A percentile compares a stretch with the other conserved stretches of the same genome.
These are phyloP conservation scores for Leptopilina boulardi DNA, from an alignment of 1,140 invertebrate species.

Conservation along the genomic window DNA sequence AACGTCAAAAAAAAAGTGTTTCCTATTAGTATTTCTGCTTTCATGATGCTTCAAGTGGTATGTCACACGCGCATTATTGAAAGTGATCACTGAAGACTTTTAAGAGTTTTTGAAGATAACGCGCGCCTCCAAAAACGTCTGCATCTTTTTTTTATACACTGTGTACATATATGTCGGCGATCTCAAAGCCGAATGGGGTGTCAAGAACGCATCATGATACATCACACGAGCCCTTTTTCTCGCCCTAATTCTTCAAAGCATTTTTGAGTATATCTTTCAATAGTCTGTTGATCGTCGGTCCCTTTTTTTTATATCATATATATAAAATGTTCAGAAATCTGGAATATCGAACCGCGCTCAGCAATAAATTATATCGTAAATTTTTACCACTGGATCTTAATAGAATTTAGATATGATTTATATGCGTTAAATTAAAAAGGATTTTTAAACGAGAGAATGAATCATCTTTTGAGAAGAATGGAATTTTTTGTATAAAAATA, in stretches of 20 bases:
- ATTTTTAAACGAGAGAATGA: background rate
- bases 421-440: background rate
- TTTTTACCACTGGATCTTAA: background rate
- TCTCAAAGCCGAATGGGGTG: constrained; percentile 11
- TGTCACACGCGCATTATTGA: constrained; percentile 4
- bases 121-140: background rate
- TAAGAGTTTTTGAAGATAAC: background rate
- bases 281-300: background rate
- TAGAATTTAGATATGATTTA: no score
- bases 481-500: no score
- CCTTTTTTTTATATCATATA: background rate
- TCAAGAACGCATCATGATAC: constrained; percentile 22
- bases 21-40: background rate
- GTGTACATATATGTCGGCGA: background rate
- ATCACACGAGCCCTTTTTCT: background rate
- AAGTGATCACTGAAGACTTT: constrained; percentile 10
- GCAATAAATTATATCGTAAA: background rate
- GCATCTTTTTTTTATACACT: no score
- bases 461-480: background rate
- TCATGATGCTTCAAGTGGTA: background rate
- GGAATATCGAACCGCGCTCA: background rate
- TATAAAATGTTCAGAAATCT: background rate
- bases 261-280: background rate
- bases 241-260: background rate
- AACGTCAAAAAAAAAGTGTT: background rate